Evolutionary conservation across 2,888 invertebrate species (phyloP).

Genomic region (Eupithecia inturbata): DNA sequence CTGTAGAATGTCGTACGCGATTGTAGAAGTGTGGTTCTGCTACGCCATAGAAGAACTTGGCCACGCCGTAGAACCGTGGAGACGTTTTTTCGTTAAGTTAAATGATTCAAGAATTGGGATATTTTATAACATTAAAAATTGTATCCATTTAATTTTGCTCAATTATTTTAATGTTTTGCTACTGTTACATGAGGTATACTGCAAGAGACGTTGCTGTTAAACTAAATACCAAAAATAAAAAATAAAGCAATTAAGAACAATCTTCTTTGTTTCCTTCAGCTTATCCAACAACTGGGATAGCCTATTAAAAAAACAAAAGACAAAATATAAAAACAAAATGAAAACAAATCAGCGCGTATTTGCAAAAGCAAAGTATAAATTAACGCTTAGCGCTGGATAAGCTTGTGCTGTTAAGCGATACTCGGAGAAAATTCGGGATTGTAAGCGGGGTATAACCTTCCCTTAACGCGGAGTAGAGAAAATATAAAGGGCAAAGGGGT

Average conservation of each 20-base stretch:
- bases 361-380: constrained; percentile 69
- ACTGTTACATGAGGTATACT: neutral
- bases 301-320: neutral
- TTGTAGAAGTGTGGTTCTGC: neutral
- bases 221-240: neutral
- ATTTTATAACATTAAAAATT: too few species aligned
- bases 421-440: constrained; percentile 78
- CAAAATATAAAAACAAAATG: neutral
- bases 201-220: neutral
- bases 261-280: neutral
- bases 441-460: constrained; percentile 52
- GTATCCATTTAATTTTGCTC: neutral
- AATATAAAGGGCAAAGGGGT: neutral
- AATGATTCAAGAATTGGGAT: neutral
- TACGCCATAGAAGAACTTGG: neutral
- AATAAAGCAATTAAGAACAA: neutral
- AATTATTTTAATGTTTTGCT: neutral
- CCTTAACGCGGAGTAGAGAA: constrained; percentile 21
- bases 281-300: neutral
- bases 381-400: constrained; percentile 75
- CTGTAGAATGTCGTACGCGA: neutral
- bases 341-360: neutral
- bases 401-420: constrained; percentile 81
- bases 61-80: neutral
- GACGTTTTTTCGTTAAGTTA: neutral